Conservation (phyloP, 1,140 invertebrate genomes). For the Contarinia nasturtii region DNA sequence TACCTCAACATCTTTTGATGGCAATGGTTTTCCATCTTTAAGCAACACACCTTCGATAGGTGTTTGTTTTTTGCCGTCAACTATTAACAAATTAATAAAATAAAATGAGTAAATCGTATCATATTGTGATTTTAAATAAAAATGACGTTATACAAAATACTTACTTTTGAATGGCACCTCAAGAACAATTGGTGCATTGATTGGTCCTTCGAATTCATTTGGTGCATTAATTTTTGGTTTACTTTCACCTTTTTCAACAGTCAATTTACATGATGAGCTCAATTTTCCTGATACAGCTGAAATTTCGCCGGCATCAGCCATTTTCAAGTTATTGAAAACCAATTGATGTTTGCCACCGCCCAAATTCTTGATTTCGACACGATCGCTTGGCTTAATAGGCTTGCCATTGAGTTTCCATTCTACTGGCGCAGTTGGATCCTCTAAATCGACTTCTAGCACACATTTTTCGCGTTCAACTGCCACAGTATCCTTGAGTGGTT, state of each 20-base stretch:
- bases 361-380: conserved; percentile 72
- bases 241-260: conserved; percentile 68
- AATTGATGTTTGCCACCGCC: conserved; percentile 82
- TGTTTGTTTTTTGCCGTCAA: conserved; percentile 67
- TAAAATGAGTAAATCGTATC: too few species aligned
- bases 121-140: background rate
- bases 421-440: conserved; percentile 82
- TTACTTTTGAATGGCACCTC: conserved; percentile 84
- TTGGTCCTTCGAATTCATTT: conserved; percentile 63
- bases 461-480: conserved; percentile 78
- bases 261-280: conserved; percentile 56
- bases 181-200: conserved; percentile 56
- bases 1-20: conserved; percentile 75
- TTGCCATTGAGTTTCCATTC: conserved; percentile 87
- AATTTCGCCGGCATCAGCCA: conserved; percentile 71
- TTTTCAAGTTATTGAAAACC: conserved; percentile 62
- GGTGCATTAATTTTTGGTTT: conserved; percentile 63
- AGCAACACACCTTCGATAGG: conserved; percentile 72
- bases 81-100: conserved; percentile 26
- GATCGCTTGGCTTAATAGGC: conserved; percentile 45
- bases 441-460: conserved; percentile 77
- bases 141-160: conserved; percentile 5
- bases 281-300: conserved; percentile 66
- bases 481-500: conserved; percentile 85
- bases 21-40: conserved; percentile 71